Conservation (phyloP, 2,888 invertebrate genomes). For the Andrena minutula region DNA sequence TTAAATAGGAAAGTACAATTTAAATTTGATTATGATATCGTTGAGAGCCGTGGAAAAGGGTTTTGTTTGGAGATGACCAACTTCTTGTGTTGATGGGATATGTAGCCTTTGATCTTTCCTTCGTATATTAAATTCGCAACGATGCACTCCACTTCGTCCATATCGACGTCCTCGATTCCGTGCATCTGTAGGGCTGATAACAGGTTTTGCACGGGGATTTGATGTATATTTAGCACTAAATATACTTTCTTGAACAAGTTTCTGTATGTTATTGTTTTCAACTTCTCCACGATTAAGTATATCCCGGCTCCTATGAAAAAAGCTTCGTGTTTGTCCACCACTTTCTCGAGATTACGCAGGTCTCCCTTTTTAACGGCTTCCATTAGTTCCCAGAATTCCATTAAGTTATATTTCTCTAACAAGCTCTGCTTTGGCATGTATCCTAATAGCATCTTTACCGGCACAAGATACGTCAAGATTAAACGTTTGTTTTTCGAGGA, state of each 20-base stretch:
- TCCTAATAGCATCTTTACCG: conserved; percentile 98
- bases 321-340: conserved; percentile 93
- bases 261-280: conserved; percentile 97
- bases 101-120: conserved; percentile 99
- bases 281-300: conserved; percentile 97
- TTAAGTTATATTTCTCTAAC: conserved; percentile 94
- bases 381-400: conserved; percentile 96
- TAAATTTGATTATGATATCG: conserved; percentile 85
- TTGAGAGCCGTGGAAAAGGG: conserved; percentile 94
- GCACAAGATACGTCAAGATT: conserved; percentile 97
- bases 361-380: conserved; percentile 96
- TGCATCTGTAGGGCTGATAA: conserved; percentile 93
- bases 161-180: conserved; percentile 94
- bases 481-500: conserved; percentile 95
- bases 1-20: conserved; percentile 20
- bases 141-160: conserved; percentile 98
- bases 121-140: conserved; percentile 98
- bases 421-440: conserved; percentile 95
- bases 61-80: conserved; percentile 98
- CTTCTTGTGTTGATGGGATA: conserved; percentile 98
- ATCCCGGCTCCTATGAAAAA: conserved; percentile 99
- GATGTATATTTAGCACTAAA: conserved; percentile 91
- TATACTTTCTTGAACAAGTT: conserved; percentile 98
- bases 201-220: conserved; percentile 94
- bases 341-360: conserved; percentile 92